These are phyloP conservation scores for Isaurus tuberculatus DNA, from an alignment of 92 coral and sea anemone species.

Conservation along the genomic window DNA sequence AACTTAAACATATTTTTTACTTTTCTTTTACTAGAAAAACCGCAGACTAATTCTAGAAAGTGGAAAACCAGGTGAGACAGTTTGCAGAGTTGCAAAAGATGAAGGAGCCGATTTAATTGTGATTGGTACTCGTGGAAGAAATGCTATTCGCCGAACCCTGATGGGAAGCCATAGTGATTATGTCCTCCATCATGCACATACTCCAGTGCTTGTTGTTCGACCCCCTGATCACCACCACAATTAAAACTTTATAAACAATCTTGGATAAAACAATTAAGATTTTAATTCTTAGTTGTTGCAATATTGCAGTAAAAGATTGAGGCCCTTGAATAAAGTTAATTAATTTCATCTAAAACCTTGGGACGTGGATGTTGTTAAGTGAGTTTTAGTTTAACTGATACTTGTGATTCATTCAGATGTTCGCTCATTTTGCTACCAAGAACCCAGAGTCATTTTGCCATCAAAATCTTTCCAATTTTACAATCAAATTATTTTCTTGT, in stretches of 20 bases:
- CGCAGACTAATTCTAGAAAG: constrained; percentile 19
- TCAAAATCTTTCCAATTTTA: no score
- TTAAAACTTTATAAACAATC: not conserved
- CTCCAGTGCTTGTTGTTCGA: constrained; percentile 20
- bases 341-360: not conserved
- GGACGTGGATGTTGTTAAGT: not conserved
- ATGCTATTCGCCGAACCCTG: constrained; percentile 29
- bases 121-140: constrained; percentile 22
- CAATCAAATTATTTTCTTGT: no score
- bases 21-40: not conserved
- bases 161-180: constrained; percentile 43
- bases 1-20: no score
- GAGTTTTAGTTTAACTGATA: no score
- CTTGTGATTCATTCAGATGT: no score
- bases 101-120: constrained; percentile 33
- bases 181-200: constrained; percentile 21
- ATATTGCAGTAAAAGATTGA: not conserved
- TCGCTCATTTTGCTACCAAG: no score
- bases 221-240: constrained; percentile 31
- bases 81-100: constrained; percentile 42
- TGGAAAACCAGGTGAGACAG: constrained; percentile 32
- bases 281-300: not conserved
- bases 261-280: not conserved
- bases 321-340: no score
- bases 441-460: no score